Evolutionary conservation across 2,113 vertebrate species (phyloP).

Genomic region (Madoqua kirkii): DNA sequence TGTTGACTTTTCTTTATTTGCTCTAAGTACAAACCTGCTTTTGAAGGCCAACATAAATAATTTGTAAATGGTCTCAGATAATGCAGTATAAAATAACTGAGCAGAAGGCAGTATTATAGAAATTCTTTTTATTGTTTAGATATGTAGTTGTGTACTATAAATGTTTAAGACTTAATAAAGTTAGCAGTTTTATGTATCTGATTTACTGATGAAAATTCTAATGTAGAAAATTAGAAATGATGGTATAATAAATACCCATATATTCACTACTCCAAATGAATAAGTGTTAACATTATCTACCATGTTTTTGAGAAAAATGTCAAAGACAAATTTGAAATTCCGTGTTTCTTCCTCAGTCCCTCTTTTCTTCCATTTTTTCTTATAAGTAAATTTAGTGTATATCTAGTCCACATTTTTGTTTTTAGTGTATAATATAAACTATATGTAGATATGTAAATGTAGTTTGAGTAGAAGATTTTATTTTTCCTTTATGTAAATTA

Average conservation of each 20-base stretch:
- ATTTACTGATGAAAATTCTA: constrained; percentile 13
- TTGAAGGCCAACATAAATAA: not conserved
- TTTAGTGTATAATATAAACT: not conserved
- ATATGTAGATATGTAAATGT: not conserved
- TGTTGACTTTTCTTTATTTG: not conserved
- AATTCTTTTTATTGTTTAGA: not conserved
- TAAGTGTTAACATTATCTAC: not conserved
- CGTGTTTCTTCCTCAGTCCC: not conserved
- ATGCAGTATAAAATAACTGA: not conserved
- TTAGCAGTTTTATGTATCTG: not conserved
- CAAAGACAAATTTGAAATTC: not conserved
- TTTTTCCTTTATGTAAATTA: not conserved
- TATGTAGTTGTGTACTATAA: not conserved
- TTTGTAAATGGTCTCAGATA: not conserved
- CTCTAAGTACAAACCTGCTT: not conserved
- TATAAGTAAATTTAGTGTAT: not conserved
- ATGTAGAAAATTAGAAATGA: not conserved
- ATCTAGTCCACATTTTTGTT: not conserved
- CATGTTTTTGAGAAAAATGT: not conserved
- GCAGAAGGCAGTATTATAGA: not conserved
- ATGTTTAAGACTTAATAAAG: not conserved
- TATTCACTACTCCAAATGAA: not conserved
- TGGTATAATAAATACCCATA: not conserved
- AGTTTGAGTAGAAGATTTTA: not conserved
- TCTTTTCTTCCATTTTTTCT: not conserved